Evolutionary conservation across 2,113 vertebrate species (phyloP), one percentile per base, ranked within the genome.

Genomic region (Corythoichthys haematopterus): DNA sequence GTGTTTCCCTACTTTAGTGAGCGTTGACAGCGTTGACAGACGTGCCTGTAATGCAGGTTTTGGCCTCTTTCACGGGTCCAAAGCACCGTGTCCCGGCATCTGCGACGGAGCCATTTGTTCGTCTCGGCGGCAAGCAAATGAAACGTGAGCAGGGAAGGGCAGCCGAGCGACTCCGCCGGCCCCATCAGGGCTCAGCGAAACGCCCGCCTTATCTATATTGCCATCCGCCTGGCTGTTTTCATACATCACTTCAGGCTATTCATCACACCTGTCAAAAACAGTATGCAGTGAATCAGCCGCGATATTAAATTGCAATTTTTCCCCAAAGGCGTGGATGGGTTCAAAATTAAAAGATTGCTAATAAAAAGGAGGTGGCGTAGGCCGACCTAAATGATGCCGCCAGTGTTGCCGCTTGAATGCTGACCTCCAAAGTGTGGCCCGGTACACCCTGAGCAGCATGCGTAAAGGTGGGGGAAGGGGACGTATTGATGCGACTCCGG

Each of bases 401-500:
- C 72, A 81, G 83, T 85, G 88, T 86, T 80, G 28, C 70, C 73
- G 88, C 85, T 77, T 91, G 88, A 91, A 93, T 91, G 82, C 85
- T 95, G 93, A 94, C 92, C 92, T 94, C 93, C 86, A 92, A 90
- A 89, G 85, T 87, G 87, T 85, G 91, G 87, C 88, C 81, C 9
- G 85, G 38, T 83, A 82, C 83, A 89, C 87, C 89, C 88, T 79
- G 68, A 84, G 79, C 84, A 50, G 78, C 82, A 77, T 64, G 69
- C 6, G 40, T 43, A 8, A 43, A 8, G 87, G 85, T 90, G 78
- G 84, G 85, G 85, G 92, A 69, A 80, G 85, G 73, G 81, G 89
- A 90, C 92, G 89, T 94, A 93, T 92, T 92, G 90, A 91, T 94
- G 92, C 80, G 86, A 88, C 93, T 92, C 92, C 89, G 82, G 86